Evolutionary conservation across 1,140 invertebrate species (phyloP).

Genomic region (Drosophila virilis): DNA sequence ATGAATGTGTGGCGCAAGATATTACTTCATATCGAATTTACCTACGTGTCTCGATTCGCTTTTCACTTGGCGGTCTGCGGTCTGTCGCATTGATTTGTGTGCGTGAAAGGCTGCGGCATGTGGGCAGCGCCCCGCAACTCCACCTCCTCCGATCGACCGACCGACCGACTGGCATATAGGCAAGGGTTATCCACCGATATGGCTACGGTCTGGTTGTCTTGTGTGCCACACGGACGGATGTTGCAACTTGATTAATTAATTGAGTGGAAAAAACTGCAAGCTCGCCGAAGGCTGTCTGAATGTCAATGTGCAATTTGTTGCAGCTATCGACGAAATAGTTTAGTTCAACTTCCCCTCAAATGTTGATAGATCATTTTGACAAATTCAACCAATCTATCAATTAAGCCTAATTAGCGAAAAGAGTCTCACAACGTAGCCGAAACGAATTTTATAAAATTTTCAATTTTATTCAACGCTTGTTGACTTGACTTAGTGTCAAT

Average conservation of each 20-base stretch:
- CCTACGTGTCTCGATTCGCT: slow-evolving; percentile 61
- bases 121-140: slow-evolving; percentile 33
- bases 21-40: slow-evolving; percentile 78
- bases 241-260: slow-evolving; percentile 79
- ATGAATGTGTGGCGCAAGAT: slow-evolving; percentile 76
- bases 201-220: slow-evolving; percentile 29
- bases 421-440: too few species aligned
- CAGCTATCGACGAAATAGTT: slow-evolving; percentile 20
- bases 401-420: neutral
- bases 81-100: slow-evolving; percentile 61
- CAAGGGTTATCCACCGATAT: neutral
- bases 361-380: neutral
- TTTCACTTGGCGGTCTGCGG: slow-evolving; percentile 22
- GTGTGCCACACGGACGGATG: slow-evolving; percentile 63
- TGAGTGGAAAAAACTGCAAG: slow-evolving; percentile 73
- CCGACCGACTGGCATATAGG: too few species aligned
- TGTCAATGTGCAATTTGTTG: slow-evolving; percentile 80
- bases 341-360: neutral
- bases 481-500: too few species aligned
- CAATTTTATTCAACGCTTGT: too few species aligned
- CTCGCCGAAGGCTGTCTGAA: slow-evolving; percentile 63
- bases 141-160: too few species aligned
- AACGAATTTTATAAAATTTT: too few species aligned
- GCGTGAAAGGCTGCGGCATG: slow-evolving; percentile 50
- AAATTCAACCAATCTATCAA: neutral